These are phyloP conservation scores for Eublepharis macularius DNA, from an alignment of 2,113 vertebrate genomes.

Conservation along the genomic window DNA sequence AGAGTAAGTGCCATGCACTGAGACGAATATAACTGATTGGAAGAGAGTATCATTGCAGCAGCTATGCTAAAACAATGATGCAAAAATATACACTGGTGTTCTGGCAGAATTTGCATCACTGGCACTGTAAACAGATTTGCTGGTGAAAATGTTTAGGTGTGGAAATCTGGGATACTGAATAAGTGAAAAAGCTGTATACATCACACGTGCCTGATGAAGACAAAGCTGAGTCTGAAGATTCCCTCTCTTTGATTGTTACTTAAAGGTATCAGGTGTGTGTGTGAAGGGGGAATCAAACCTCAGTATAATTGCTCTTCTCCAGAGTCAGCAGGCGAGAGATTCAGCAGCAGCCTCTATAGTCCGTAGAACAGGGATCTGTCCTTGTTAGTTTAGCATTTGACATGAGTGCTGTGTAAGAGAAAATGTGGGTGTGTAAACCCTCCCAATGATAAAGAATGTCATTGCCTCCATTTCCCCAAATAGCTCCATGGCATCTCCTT, in stretches of 20 bases:
- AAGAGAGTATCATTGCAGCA: background rate
- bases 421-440: background rate
- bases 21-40: background rate
- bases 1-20: background rate
- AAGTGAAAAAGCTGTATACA: background rate
- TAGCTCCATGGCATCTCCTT: slow-evolving; percentile 11
- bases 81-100: background rate
- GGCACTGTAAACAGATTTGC: background rate
- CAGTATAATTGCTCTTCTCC: slow-evolving; percentile 24
- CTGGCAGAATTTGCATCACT: no score
- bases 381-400: slow-evolving; percentile 44
- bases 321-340: slow-evolving; percentile 22
- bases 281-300: slow-evolving; percentile 2
- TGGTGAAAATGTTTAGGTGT: background rate
- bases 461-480: slow-evolving; percentile 23
- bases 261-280: accelerated
- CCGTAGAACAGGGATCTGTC: slow-evolving; percentile 42
- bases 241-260: background rate
- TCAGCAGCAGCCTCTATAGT: slow-evolving; percentile 1
- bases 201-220: background rate
- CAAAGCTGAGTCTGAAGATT: background rate
- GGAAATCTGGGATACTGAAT: background rate
- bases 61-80: background rate
- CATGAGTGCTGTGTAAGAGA: slow-evolving; percentile 22
- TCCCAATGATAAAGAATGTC: slow-evolving; percentile 17